Evolutionary conservation across 2,888 invertebrate genomes (phyloP), one percentile per base, ranked within the genome.

Genomic region (Sarcophaga subvicina): DNA sequence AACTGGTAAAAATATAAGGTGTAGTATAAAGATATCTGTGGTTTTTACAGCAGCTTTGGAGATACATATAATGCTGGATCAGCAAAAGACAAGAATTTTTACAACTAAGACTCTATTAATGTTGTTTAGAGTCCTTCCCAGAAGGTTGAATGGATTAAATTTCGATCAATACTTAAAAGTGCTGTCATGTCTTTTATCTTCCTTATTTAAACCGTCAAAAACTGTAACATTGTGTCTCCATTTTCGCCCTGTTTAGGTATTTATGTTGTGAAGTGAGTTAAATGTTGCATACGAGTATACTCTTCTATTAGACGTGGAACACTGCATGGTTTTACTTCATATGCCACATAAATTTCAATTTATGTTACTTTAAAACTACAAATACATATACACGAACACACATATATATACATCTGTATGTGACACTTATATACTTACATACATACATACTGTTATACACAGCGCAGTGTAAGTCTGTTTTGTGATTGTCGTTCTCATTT

Each of bases 341-440:
- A 75, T 84, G 84, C 81, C 81, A 84, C 79, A 87, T 87, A 87
- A 84, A 84, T 84, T 87, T 79, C 81, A 87, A 83, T 84, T 81
- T 87, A 75, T 80, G 67, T 86, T 80, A 69, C 76, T 67, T 67
- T 67, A 37, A 49, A 25, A 67, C 63, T 80, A 47, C 54, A 54
- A 3, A 64, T 73, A 66, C 54, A 14, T 17, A 66, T 59, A n/a
- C 70, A 64, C 49, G n/a, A 27, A 47, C 22, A n/a, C 66, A 78
- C 62, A 77, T 0, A 11, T 20, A 20, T 2, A 22, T 62, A 1
- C 11, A 62, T 62, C 0, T 62, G 3, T 62, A 20, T n/a, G 62
- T 62, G 20, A 22, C 17, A 54, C 22, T 22, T 22, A 22, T 22
- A 22, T 22, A 22, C 22, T 22, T 22, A 22, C 22, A 22, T 22